Evolutionary conservation across 2,888 invertebrate genomes (phyloP).

Genomic region (Branchellion lobata): DNA sequence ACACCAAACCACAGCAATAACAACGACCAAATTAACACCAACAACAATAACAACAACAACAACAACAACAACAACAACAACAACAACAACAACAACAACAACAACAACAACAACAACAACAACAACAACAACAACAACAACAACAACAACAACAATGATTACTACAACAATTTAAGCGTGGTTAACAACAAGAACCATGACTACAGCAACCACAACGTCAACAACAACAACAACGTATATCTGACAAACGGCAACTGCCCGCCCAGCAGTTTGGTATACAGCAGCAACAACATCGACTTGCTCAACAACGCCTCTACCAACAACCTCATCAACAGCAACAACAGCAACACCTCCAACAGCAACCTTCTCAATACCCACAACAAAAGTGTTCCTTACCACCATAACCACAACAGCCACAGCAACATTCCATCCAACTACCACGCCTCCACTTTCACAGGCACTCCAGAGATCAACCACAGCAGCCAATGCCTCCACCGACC

Average conservation of each 20-base stretch:
- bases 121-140: neutral
- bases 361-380: neutral
- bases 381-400: neutral
- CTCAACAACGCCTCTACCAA: neutral
- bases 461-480: neutral
- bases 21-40: neutral
- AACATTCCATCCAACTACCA: neutral
- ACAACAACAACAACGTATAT: neutral
- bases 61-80: slow-evolving; percentile 10
- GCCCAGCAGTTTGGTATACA: neutral
- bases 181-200: neutral
- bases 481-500: neutral
- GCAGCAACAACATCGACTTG: neutral
- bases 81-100: neutral
- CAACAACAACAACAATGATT: neutral
- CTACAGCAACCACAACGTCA: neutral
- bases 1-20: neutral
- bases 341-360: neutral
- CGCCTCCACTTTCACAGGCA: neutral
- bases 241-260: neutral
- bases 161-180: neutral
- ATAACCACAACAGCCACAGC: neutral
- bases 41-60: slow-evolving; percentile 17
- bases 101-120: neutral
- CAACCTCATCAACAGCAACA: slow-evolving; percentile 6